phyloP scores from a whole-genome alignment of 2,888 invertebrate species.

The Papilio elwesi region DNA sequence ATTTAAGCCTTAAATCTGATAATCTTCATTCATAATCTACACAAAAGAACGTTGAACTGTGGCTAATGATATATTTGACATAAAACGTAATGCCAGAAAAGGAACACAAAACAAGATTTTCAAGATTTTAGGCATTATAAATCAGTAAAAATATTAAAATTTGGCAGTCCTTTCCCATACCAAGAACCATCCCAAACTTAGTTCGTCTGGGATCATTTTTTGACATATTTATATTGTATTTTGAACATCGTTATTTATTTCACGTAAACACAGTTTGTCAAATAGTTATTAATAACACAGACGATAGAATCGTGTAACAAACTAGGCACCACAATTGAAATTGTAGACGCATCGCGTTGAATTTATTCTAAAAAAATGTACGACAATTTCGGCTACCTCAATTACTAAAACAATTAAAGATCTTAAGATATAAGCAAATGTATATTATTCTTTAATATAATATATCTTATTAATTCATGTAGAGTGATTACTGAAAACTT shows the following conservation, averaged over 20 bases:
- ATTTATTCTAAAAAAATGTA: too few species aligned
- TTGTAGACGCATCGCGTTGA: too few species aligned
- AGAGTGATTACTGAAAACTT: too few species aligned
- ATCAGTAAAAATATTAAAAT: conserved; percentile 26
- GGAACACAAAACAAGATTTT: conserved; percentile 16
- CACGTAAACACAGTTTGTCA: neutral
- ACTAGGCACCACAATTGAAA: too few species aligned
- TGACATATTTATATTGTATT: conserved; percentile 10
- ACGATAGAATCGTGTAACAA: too few species aligned
- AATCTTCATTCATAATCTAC: conserved; percentile 13
- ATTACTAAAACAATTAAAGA: too few species aligned
- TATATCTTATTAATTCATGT: too few species aligned
- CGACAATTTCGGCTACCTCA: too few species aligned
- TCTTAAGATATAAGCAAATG: too few species aligned
- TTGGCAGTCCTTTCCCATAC: conserved; percentile 9
- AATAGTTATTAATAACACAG: too few species aligned
- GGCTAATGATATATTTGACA: conserved; percentile 19
- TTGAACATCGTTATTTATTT: neutral
- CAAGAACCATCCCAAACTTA: neutral
- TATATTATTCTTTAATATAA: too few species aligned
- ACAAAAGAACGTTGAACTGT: conserved; percentile 35
- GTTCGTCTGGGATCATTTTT: neutral
- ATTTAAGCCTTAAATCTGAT: conserved; percentile 25
- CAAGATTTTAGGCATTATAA: conserved; percentile 20
- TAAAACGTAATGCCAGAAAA: conserved; percentile 13